A percentile compares a stretch with the other conserved stretches of the same genome.
phyloP scores from a whole-genome alignment of 2,797 vertebrate genomes.

The Enteromius anoplus region DNA sequence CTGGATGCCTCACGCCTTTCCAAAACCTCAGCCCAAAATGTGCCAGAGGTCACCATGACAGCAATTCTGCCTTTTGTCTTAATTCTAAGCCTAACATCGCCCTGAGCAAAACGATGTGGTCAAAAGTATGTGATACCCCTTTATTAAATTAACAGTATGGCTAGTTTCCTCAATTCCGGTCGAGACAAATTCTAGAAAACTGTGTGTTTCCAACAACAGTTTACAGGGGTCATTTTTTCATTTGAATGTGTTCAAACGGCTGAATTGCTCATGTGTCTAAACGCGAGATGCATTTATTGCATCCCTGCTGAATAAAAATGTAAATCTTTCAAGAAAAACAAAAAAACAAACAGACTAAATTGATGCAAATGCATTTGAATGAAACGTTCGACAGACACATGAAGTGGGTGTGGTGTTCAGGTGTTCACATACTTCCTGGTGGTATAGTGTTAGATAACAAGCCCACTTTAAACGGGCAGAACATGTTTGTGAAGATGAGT shows the following conservation, averaged over 20 bases:
- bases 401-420: background rate
- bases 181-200: background rate
- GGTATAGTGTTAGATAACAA: background rate
- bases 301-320: background rate
- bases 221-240: background rate
- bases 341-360: background rate
- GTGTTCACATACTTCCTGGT: background rate
- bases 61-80: background rate
- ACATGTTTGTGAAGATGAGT: slow-evolving; percentile 37
- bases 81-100: background rate
- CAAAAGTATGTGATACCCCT: background rate
- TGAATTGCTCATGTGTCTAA: background rate
- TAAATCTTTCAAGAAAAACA: background rate
- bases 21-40: background rate
- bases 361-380: background rate
- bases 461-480: background rate
- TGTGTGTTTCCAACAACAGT: background rate
- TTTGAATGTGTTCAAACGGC: no score
- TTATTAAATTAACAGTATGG: background rate
- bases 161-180: background rate
- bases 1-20: background rate
- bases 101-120: background rate
- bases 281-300: background rate
- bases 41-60: background rate
- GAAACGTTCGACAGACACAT: background rate